Percentiles rank a stretch among this genome's conserved stretches.
These are phyloP conservation scores for Hydractinia symbiolongicarpus DNA, from an alignment of 30 jellyfish, hydroid and myxozoan species.

Conservation along the genomic window DNA sequence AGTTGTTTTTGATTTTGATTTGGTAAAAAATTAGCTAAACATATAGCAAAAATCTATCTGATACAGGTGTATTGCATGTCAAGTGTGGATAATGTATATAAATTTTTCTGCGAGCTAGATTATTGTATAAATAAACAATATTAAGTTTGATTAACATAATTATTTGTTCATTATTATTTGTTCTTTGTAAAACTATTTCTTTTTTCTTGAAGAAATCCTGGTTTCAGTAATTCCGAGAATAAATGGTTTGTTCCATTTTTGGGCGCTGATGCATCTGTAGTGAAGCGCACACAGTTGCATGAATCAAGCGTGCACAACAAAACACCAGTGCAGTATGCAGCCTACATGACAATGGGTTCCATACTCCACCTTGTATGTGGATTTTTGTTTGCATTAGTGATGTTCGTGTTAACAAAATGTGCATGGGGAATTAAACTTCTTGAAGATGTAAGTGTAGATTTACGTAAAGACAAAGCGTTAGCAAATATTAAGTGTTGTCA, in stretches of 20 bases:
- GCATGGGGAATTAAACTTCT: constrained; percentile 59
- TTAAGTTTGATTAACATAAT: too few species aligned
- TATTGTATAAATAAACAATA: too few species aligned
- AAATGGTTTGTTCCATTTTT: constrained; percentile 59
- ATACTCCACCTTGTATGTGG: background rate
- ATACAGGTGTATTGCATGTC: too few species aligned
- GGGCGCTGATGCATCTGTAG: constrained; percentile 97
- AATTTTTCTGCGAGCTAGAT: too few species aligned
- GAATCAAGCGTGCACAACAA: constrained; percentile 26
- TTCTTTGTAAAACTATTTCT: too few species aligned
- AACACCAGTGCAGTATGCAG: constrained; percentile 67
- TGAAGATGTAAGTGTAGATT: constrained; percentile 42
- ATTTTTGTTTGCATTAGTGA: constrained; percentile 31
- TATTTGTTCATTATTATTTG: too few species aligned
- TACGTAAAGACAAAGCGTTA: background rate
- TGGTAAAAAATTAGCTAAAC: too few species aligned
- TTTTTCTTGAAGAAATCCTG: constrained; percentile 41
- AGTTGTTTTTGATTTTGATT: too few species aligned
- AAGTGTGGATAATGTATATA: too few species aligned
- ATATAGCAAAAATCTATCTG: too few species aligned
- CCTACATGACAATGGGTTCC: constrained; percentile 51
- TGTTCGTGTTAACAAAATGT: constrained; percentile 58
- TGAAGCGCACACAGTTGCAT: constrained; percentile 81
- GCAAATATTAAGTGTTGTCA: too few species aligned
- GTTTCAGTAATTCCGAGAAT: constrained; percentile 66